Percentiles rank a stretch among this genome's conserved stretches.
These are phyloP conservation scores for Prunella fulvescens DNA, from an alignment of 2,113 vertebrate genomes.

Conservation along the genomic window DNA sequence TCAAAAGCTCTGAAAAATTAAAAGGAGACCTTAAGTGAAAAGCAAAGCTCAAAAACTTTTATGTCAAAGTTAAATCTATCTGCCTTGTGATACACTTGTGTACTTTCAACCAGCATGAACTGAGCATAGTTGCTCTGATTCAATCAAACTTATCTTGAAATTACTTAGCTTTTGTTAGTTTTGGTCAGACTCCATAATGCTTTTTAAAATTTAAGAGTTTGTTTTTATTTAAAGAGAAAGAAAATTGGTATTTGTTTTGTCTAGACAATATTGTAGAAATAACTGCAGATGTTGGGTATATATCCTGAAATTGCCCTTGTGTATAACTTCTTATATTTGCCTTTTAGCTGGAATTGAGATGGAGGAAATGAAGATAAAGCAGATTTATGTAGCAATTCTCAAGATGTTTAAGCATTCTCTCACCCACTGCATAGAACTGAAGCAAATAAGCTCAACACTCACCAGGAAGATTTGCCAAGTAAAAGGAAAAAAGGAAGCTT, in stretches of 20 bases:
- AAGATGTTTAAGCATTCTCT: not conserved
- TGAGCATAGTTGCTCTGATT: not conserved
- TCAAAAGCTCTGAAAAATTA: not conserved
- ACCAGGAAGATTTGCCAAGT: not conserved
- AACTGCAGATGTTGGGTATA: not conserved
- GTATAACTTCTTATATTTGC: not conserved
- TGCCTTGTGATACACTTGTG: not conserved
- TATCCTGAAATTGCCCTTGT: not conserved
- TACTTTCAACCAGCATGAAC: not conserved
- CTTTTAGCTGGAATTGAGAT: not conserved
- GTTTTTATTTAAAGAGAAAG: constrained; percentile 38
- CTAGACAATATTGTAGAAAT: constrained; percentile 33
- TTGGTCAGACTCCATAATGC: not conserved
- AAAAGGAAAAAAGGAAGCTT: not conserved
- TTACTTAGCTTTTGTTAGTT: constrained; percentile 20
- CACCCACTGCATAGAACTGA: not conserved
- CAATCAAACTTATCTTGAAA: constrained; percentile 21
- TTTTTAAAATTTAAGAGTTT: not conserved
- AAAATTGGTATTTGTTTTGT: constrained; percentile 31
- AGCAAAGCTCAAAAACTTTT: not conserved
- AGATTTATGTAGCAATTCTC: not conserved
- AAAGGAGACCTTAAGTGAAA: not conserved
- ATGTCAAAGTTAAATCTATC: not conserved
- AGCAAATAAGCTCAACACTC: not conserved
- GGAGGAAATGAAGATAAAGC: not conserved